Percentiles rank a stretch among this genome's conserved stretches.
Conservation (phyloP, 2,797 vertebrate species). For the Coccyzus lansbergi region DNA sequence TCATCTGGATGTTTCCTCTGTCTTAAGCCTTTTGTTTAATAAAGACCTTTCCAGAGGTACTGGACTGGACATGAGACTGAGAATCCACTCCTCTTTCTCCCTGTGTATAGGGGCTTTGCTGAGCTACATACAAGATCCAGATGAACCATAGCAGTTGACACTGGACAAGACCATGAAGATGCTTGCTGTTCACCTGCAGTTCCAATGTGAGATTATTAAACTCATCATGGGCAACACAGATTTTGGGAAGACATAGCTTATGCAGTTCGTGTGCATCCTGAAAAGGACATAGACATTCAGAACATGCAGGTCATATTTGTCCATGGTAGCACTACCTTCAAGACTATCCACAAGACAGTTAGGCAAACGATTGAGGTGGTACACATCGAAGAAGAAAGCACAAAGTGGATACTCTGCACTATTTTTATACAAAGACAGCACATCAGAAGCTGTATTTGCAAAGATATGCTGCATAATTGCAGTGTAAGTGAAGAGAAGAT, state of each 20-base stretch:
- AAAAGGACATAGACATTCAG: conserved; percentile 74
- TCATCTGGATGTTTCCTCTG: too few species aligned
- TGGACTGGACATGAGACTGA: too few species aligned
- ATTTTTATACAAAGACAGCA: conserved; percentile 87
- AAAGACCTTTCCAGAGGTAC: too few species aligned
- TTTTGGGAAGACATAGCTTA: conserved; percentile 83
- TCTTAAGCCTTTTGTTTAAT: too few species aligned
- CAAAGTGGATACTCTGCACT: conserved; percentile 81
- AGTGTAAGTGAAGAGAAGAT: conserved; percentile 77
- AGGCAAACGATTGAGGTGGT: conserved; percentile 78
- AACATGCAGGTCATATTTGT: conserved; percentile 85
- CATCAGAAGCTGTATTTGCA: conserved; percentile 85
- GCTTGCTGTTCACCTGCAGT: conserved; percentile 85
- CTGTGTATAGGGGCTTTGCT: too few species aligned
- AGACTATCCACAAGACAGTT: conserved; percentile 81
- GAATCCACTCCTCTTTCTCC: too few species aligned
- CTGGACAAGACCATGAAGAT: conserved; percentile 86
- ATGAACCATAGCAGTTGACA: conserved; percentile 83
- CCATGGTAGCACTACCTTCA: conserved; percentile 81
- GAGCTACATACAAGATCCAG: conserved; percentile 74
- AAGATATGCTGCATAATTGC: conserved; percentile 82
- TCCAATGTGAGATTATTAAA: conserved; percentile 83
- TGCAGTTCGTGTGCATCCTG: conserved; percentile 81
- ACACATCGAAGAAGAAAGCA: conserved; percentile 52
- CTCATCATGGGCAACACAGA: conserved; percentile 86